Evolutionary conservation across 2,797 vertebrate species (phyloP).

Genomic region (Coluber constrictor): DNA sequence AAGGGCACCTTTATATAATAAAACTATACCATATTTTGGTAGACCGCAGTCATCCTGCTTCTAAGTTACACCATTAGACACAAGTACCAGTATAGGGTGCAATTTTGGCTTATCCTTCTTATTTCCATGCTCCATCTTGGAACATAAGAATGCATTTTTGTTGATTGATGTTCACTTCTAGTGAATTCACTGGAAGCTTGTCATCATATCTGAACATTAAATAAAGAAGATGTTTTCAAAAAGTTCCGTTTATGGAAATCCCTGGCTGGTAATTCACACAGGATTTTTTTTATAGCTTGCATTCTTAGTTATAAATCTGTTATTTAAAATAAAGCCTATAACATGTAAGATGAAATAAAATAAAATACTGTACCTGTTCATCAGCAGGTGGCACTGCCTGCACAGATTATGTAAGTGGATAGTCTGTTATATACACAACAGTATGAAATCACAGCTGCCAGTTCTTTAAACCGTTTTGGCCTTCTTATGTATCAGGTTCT

Average conservation of each 20-base stretch:
- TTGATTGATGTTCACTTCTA: not conserved
- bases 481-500: not conserved
- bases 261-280: not conserved
- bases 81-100: not conserved
- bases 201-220: not conserved
- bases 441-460: not conserved
- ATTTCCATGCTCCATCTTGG: not conserved
- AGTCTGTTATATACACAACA: not conserved
- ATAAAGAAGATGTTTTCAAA: not conserved
- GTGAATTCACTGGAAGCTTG: not conserved
- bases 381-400: conserved; percentile 10
- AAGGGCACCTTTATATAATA: not conserved
- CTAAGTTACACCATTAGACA: not conserved
- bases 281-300: not conserved
- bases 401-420: not conserved
- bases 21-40: not conserved
- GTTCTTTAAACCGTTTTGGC: not conserved
- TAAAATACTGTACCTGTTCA: not conserved
- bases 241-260: not conserved
- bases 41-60: not conserved
- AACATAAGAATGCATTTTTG: not conserved
- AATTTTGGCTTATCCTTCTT: not conserved
- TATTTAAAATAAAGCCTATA: not conserved
- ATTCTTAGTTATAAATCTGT: not conserved
- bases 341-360: not conserved